Conservation (phyloP, 2,113 vertebrate genomes). For the Hydrolagus affinis region DNA sequence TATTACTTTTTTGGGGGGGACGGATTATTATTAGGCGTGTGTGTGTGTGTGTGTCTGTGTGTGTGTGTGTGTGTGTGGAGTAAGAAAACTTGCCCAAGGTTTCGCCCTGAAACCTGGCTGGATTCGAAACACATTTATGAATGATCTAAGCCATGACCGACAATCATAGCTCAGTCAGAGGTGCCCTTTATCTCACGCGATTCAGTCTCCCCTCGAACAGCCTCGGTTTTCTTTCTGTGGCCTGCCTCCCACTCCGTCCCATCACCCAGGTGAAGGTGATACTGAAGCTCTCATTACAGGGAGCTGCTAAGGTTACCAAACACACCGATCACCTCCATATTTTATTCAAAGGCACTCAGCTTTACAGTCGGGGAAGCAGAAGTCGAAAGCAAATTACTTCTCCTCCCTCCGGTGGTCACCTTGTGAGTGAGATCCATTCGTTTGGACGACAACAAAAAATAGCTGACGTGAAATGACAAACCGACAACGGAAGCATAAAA, state of each 20-base stretch:
- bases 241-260: background rate
- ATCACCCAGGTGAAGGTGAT: background rate
- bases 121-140: too few species aligned
- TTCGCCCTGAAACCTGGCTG: too few species aligned
- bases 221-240: background rate
- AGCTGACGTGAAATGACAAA: background rate
- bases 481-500: background rate
- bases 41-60: too few species aligned
- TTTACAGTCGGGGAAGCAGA: background rate
- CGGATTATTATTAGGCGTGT: too few species aligned
- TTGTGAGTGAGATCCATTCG: background rate
- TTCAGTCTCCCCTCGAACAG: background rate
- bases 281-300: constrained; percentile 13
- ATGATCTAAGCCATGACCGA: background rate
- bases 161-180: background rate
- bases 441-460: too few species aligned
- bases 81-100: too few species aligned
- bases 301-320: constrained; percentile 16
- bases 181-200: background rate
- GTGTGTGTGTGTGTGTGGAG: too few species aligned
- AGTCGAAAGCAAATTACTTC: background rate
- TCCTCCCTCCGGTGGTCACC: constrained; percentile 10
- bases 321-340: constrained; percentile 3
- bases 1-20: too few species aligned
- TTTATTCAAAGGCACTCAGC: constrained; percentile 10